These are phyloP conservation scores for Drosophila subquinaria DNA, from an alignment of 2,888 invertebrate genomes.

Conservation along the genomic window DNA sequence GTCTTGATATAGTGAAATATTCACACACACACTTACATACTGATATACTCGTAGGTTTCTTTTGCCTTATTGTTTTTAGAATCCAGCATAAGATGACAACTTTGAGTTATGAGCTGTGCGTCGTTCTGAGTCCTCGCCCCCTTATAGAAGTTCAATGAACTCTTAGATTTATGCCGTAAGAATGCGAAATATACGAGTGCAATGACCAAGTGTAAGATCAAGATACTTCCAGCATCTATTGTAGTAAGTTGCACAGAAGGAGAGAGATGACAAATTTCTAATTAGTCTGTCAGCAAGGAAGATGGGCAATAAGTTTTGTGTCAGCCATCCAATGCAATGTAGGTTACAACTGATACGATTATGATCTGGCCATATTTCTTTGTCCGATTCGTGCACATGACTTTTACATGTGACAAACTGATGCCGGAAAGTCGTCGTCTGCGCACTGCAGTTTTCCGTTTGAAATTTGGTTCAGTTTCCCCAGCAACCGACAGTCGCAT, in stretches of 20 bases:
- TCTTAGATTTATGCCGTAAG: not conserved
- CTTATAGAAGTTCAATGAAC: slow-evolving; percentile 41
- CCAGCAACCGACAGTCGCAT: slow-evolving; percentile 38
- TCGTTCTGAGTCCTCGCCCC: slow-evolving; percentile 11
- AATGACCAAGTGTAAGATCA: slow-evolving; percentile 21
- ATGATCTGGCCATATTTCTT: slow-evolving; percentile 64
- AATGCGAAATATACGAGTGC: slow-evolving; percentile 7
- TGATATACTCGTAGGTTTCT: slow-evolving; percentile 30
- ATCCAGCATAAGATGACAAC: slow-evolving; percentile 69
- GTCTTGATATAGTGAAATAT: slow-evolving; percentile 65
- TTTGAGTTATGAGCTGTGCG: slow-evolving; percentile 69
- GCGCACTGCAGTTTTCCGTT: slow-evolving; percentile 28
- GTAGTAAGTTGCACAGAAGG: slow-evolving; percentile 2
- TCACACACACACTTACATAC: not conserved
- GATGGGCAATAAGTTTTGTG: slow-evolving; percentile 46
- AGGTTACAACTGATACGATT: slow-evolving; percentile 55
- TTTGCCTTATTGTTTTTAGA: slow-evolving; percentile 69
- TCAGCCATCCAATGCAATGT: slow-evolving; percentile 28
- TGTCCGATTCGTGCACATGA: slow-evolving; percentile 59
- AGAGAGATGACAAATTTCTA: slow-evolving; percentile 63
- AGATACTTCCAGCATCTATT: slow-evolving; percentile 18
- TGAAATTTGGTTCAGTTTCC: slow-evolving; percentile 11
- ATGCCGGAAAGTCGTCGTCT: slow-evolving; percentile 39
- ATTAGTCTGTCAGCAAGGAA: slow-evolving; percentile 67
- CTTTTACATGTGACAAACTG: slow-evolving; percentile 63